A percentile compares a stretch with the other conserved stretches of the same genome.
Evolutionary conservation across 2,113 vertebrate species (phyloP).

Genomic region (Ammospiza caudacuta): DNA sequence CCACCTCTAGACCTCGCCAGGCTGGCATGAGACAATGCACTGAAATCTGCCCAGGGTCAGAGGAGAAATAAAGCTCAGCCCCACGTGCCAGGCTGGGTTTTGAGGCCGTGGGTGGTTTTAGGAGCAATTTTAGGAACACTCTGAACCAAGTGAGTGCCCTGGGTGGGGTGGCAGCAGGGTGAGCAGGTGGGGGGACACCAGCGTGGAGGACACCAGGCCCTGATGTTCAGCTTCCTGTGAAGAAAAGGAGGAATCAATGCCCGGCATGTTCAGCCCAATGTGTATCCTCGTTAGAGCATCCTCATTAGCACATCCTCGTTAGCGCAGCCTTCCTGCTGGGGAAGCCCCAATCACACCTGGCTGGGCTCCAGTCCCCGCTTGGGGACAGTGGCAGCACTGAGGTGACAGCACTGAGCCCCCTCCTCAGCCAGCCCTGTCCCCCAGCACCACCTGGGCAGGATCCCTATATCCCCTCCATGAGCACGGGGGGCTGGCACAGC

Average conservation of each 20-base stretch:
- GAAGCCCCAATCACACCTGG: neutral
- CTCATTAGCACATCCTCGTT: neutral
- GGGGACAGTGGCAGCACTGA: neutral
- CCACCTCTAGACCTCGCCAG: neutral
- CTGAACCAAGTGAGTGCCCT: neutral
- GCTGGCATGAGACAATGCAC: fast-evolving
- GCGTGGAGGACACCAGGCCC: neutral
- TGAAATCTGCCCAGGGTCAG: neutral
- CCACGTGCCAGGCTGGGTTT: neutral
- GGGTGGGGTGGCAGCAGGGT: neutral
- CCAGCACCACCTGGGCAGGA: fast-evolving
- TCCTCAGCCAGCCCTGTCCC: neutral
- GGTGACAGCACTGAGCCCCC: neutral
- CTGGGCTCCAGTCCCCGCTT: neutral
- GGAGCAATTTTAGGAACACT: neutral
- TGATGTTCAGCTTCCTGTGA: neutral
- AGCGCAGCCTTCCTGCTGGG: neutral
- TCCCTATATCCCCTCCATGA: fast-evolving
- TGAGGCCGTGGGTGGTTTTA: neutral
- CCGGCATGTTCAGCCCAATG: neutral
- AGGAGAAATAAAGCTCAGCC: neutral
- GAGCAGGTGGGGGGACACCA: neutral
- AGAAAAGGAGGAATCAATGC: neutral
- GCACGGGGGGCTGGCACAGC: fast-evolving
- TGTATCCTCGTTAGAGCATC: neutral